These are phyloP conservation scores for Xiphophorus hellerii DNA, from an alignment of 2,113 vertebrate species.

Conservation along the genomic window DNA sequence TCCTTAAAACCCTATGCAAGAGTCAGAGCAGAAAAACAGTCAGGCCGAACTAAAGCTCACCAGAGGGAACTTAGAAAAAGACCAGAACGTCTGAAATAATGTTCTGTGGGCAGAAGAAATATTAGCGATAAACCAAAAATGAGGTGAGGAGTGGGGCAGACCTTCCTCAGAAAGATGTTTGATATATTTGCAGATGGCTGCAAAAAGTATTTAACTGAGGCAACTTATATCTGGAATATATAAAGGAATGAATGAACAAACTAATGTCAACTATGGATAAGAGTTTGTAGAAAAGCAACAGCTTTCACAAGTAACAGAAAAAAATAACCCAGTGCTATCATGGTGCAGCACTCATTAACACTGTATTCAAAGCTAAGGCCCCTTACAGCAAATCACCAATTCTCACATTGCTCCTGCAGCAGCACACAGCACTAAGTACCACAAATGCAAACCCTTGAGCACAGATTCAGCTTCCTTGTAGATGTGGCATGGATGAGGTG, in stretches of 20 bases:
- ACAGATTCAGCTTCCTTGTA: slow-evolving; percentile 2
- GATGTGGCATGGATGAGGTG: neutral
- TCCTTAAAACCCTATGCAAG: too few relatives aligned
- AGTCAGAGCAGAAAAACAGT: too few relatives aligned
- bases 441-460: slow-evolving; percentile 12
- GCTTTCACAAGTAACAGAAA: neutral
- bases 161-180: neutral
- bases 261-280: neutral
- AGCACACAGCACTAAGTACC: neutral
- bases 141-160: neutral
- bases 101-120: too few relatives aligned
- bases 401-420: neutral
- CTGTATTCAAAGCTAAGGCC: neutral
- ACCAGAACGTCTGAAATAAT: too few relatives aligned
- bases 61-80: too few relatives aligned
- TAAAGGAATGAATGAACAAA: neutral
- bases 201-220: too few relatives aligned
- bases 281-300: neutral
- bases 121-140: too few relatives aligned
- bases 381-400: neutral
- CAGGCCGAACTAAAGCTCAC: too few relatives aligned
- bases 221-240: too few relatives aligned
- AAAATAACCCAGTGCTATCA: neutral
- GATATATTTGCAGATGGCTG: neutral
- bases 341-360: neutral